phyloP scores from a whole-genome alignment of 1,140 invertebrate genomes.

The Bombus confusus region DNA sequence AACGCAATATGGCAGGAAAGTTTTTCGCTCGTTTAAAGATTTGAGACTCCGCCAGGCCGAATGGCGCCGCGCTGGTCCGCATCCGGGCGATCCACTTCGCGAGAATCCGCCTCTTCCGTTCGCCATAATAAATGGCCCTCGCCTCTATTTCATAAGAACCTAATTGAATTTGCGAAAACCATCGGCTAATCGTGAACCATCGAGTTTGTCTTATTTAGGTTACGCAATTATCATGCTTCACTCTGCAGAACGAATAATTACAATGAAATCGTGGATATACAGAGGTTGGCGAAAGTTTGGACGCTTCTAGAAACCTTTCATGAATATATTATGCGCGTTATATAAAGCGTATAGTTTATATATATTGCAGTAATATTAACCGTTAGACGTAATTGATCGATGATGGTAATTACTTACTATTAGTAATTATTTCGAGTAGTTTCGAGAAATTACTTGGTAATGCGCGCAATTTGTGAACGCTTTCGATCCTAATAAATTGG shows the following conservation, averaged over 20 bases:
- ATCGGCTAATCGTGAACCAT: constrained; percentile 48
- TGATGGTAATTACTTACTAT: neutral
- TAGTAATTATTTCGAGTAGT: neutral
- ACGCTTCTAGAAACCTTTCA: neutral
- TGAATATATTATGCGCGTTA: too few relatives aligned
- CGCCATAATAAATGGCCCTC: constrained; percentile 55
- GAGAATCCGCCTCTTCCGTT: constrained; percentile 49
- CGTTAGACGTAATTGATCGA: neutral
- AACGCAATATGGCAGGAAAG: constrained; percentile 63
- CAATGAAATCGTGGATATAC: neutral
- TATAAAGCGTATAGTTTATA: too few relatives aligned
- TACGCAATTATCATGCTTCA: neutral
- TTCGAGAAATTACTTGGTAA: neutral
- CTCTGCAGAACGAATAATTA: neutral
- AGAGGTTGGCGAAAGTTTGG: neutral
- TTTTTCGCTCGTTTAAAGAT: constrained; percentile 61
- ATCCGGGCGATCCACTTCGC: constrained; percentile 47
- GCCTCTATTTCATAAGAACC: constrained; percentile 53
- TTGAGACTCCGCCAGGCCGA: constrained; percentile 63
- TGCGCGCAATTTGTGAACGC: neutral
- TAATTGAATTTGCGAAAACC: constrained; percentile 62
- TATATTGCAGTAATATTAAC: neutral
- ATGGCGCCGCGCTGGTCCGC: constrained; percentile 49
- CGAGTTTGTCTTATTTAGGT: neutral
- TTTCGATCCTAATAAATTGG: neutral